Evolutionary conservation across 2,797 vertebrate species (phyloP).

Genomic region (Remorina albescens): DNA sequence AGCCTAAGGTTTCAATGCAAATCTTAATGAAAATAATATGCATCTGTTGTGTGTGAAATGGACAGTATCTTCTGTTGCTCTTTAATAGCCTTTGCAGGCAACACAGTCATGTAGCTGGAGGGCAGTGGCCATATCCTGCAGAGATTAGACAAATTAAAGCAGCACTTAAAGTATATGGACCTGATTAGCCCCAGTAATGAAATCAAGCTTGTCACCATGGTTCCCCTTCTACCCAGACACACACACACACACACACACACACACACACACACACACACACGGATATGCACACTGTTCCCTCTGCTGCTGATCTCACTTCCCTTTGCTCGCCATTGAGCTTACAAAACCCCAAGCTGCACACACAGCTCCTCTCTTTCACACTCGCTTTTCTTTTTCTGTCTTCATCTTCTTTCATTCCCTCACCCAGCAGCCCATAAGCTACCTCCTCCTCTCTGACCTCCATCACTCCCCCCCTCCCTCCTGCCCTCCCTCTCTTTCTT

Average conservation of each 20-base stretch:
- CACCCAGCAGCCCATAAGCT: slow-evolving; percentile 47
- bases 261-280: slow-evolving; percentile 18
- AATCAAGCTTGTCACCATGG: slow-evolving; percentile 73
- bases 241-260: slow-evolving; percentile 24
- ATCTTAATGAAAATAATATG: slow-evolving; percentile 20
- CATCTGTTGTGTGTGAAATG: slow-evolving; percentile 11
- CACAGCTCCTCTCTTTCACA: slow-evolving; percentile 35
- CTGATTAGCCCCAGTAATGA: slow-evolving; percentile 79
- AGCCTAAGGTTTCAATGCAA: not conserved
- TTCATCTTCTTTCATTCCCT: slow-evolving; percentile 42
- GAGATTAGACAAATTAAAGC: slow-evolving; percentile 80
- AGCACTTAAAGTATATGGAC: slow-evolving; percentile 81
- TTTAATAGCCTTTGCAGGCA: slow-evolving; percentile 45
- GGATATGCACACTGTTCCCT: slow-evolving; percentile 15
- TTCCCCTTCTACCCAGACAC: slow-evolving; percentile 47
- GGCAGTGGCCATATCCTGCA: slow-evolving; percentile 66
- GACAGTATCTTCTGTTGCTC: slow-evolving; percentile 24
- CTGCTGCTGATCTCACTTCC: slow-evolving; percentile 54
- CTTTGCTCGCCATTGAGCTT: slow-evolving; percentile 50
- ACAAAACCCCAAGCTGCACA: slow-evolving; percentile 54
- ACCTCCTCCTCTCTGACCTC: slow-evolving; percentile 27
- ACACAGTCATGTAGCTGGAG: slow-evolving; percentile 56
- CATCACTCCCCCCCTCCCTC: not conserved
- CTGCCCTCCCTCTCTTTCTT: slow-evolving; percentile 49
- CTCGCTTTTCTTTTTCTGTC: slow-evolving; percentile 21